Evolutionary conservation across 2,888 invertebrate genomes (phyloP), one percentile per base, ranked within the genome.

Genomic region (Pristionchus mayeri): DNA sequence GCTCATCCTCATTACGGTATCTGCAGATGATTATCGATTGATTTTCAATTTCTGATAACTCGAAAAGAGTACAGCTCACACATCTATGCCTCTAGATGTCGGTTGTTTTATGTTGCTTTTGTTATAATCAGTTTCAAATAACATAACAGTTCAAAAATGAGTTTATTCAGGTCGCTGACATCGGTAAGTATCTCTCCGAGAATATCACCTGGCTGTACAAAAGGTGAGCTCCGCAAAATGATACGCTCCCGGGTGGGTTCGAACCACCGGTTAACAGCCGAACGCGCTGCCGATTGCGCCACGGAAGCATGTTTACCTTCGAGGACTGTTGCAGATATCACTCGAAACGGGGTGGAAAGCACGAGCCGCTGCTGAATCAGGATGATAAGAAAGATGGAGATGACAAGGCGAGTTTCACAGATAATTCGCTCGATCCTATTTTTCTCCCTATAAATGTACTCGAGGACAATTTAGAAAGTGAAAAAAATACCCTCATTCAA

Each of bases 241-340:
- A 6, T n/a, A 27, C 76, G 48, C 76, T 44, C 76, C 76, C 27
- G 44, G 76, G 48, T 76, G 48, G 44, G 24, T 96, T 96, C 95
- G 96, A 96, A 96, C 96, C 96, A 96, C 96, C 88, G 88, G 88
- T 88, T 88, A 88, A 88, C 88, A 88, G 88, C 88, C 88, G 88
- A 88, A 88, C 88, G 88, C 88, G 88, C 88, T 88, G 83, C 71
- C 83, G 71, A 83, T 83, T 83, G 83, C 83, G 83, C 83, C 83
- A 83, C 83, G 87, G 87, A 88, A 88, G 87, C 88, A 85, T 2
- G 48, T 34, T 30, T 67, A 18, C 67, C 7, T 67, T 30, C 7
- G 54, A 44, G 44, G 7, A 13, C 44, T 13, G 13, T 37, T 54
- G 0, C 37, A 81, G 81, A 18, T 81, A 81, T 40, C 60, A 81